phyloP scores from a whole-genome alignment of 2,888 invertebrate species.

The Melinopterus prodromus region DNA sequence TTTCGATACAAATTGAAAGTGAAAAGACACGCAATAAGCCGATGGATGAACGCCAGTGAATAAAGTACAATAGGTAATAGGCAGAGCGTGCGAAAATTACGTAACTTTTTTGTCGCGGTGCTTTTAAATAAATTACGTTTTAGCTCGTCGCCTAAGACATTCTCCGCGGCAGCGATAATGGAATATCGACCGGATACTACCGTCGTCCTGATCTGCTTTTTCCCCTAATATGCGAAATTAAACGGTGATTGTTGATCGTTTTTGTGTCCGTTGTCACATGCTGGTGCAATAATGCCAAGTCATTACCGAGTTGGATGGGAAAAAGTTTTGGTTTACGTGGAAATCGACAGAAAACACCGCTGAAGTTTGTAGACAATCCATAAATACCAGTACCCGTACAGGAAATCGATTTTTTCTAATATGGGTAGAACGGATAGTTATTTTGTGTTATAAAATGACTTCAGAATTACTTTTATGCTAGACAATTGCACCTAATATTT shows the following conservation, averaged over 20 bases:
- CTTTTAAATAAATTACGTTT: slow-evolving; percentile 43
- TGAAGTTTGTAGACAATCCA: not conserved
- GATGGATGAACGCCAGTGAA: slow-evolving; percentile 5
- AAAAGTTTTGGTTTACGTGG: not conserved
- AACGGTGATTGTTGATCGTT: slow-evolving; percentile 8
- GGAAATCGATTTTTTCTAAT: not conserved
- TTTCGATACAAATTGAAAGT: too few relatives aligned
- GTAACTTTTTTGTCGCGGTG: slow-evolving; percentile 26
- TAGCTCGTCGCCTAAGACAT: slow-evolving; percentile 26
- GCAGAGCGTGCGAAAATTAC: slow-evolving; percentile 32
- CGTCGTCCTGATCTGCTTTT: slow-evolving; percentile 9
- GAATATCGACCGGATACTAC: slow-evolving; percentile 28
- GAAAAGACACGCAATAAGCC: too few relatives aligned
- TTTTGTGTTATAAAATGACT: too few relatives aligned
- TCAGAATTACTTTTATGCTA: too few relatives aligned
- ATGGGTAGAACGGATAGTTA: not conserved
- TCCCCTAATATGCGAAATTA: slow-evolving; percentile 14
- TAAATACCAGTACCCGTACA: not conserved
- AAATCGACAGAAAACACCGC: not conserved
- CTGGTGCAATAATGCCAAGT: not conserved
- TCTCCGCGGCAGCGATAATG: slow-evolving; percentile 32
- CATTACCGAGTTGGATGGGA: not conserved
- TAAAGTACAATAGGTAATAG: slow-evolving; percentile 27
- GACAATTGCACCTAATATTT: too few relatives aligned
- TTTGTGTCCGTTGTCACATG: not conserved